A percentile compares a stretch with the other conserved stretches of the same genome.
phyloP scores from a whole-genome alignment of 2,797 vertebrate species.

The Acanthornis magna region DNA sequence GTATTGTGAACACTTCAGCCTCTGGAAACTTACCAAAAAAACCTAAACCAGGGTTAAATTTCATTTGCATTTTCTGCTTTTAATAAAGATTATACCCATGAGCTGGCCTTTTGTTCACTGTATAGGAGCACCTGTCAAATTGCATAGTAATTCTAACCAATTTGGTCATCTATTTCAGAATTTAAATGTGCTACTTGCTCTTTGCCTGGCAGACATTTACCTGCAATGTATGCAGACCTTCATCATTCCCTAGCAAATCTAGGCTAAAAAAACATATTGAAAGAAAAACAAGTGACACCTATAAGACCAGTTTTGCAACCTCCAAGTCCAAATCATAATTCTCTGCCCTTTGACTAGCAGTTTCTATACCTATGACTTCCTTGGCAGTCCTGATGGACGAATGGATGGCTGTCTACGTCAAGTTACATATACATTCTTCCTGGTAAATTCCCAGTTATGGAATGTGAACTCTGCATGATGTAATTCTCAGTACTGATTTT shows the following conservation, averaged over 20 bases:
- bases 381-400: no score
- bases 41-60: not conserved
- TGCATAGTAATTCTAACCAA: not conserved
- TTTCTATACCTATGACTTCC: not conserved
- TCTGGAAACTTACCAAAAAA: not conserved
- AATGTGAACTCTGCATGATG: not conserved
- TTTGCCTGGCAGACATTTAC: not conserved
- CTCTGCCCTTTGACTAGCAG: not conserved
- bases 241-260: not conserved
- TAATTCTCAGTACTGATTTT: not conserved
- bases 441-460: not conserved
- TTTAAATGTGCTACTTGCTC: not conserved
- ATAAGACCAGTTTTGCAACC: not conserved
- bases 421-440: not conserved
- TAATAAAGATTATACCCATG: not conserved
- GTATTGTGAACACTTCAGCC: not conserved
- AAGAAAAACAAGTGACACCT: not conserved
- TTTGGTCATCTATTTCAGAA: not conserved
- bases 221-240: accelerated
- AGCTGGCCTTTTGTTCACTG: not conserved
- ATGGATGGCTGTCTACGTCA: not conserved
- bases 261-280: not conserved
- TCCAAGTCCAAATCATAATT: not conserved
- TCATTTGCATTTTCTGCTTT: not conserved
- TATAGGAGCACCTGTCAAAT: not conserved